These are phyloP conservation scores for Megalops atlanticus DNA, from an alignment of 2,113 vertebrate genomes.

Conservation along the genomic window DNA sequence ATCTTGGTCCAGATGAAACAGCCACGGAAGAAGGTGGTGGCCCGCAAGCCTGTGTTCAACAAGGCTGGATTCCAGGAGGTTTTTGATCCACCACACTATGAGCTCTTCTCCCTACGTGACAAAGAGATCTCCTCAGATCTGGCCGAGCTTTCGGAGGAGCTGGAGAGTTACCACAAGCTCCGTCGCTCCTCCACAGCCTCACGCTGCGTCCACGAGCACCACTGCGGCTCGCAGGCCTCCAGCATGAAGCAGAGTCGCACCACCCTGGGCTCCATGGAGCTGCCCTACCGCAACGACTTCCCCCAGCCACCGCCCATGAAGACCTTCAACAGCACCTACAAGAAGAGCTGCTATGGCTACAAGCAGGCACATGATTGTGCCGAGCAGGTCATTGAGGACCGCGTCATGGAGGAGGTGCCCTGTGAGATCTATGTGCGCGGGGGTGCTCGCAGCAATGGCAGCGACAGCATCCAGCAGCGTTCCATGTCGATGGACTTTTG, in stretches of 20 bases:
- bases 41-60: conserved; percentile 89
- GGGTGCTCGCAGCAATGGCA: conserved; percentile 65
- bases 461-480: conserved; percentile 84
- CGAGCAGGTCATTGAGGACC: conserved; percentile 92
- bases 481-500: conserved; percentile 96
- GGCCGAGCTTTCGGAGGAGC: conserved; percentile 91
- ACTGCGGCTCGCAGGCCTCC: conserved; percentile 87
- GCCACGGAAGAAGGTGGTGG: conserved; percentile 95
- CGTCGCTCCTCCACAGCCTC: conserved; percentile 90
- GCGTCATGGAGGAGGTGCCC: conserved; percentile 92
- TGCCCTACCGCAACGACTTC: conserved; percentile 95
- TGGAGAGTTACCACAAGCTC: conserved; percentile 94
- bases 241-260: conserved; percentile 87
- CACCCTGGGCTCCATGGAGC: conserved; percentile 92
- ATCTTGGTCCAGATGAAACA: conserved; percentile 97
- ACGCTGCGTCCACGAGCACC: conserved; percentile 94
- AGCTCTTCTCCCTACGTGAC: conserved; percentile 95
- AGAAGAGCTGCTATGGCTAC: conserved; percentile 95
- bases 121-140: conserved; percentile 94
- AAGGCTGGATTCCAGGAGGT: conserved; percentile 96
- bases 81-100: conserved; percentile 96
- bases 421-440: conserved; percentile 91
- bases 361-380: conserved; percentile 91
- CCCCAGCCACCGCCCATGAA: conserved; percentile 97
- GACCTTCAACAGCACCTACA: conserved; percentile 97